phyloP scores from a whole-genome alignment of 1,140 invertebrate genomes.

The Leguminivora glycinivorella region DNA sequence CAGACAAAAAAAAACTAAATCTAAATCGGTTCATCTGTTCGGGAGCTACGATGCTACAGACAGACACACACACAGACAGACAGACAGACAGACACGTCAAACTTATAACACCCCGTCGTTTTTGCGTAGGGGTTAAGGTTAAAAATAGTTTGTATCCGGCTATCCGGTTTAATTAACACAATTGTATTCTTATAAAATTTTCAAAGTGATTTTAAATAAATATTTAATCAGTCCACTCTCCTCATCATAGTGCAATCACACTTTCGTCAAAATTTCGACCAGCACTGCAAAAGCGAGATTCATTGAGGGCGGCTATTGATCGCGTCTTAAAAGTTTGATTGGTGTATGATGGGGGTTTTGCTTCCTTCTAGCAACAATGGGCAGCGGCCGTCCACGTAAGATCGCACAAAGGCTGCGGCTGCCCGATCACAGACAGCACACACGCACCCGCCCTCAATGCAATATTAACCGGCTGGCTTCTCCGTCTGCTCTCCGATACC shows the following conservation, averaged over 20 bases:
- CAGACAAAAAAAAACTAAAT: too few relatives aligned
- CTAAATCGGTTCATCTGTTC: too few relatives aligned
- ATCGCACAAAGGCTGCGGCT: conserved; percentile 19
- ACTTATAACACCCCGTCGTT: too few relatives aligned
- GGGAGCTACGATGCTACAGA: too few relatives aligned
- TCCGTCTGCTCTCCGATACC: not conserved
- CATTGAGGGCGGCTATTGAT: not conserved
- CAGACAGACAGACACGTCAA: too few relatives aligned
- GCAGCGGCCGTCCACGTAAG: conserved; percentile 2
- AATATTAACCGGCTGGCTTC: conserved; percentile 21
- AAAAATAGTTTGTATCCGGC: too few relatives aligned
- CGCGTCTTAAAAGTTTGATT: conserved; percentile 13
- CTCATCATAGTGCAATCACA: not conserved
- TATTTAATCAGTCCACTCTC: too few relatives aligned
- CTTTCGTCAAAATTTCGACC: not conserved
- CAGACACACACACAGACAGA: too few relatives aligned
- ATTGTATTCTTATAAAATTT: too few relatives aligned
- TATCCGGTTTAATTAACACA: too few relatives aligned
- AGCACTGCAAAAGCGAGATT: not conserved
- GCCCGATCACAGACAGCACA: conserved; percentile 2
- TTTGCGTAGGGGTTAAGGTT: too few relatives aligned
- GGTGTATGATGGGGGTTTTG: conserved; percentile 16
- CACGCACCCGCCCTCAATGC: not conserved
- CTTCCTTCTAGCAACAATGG: conserved; percentile 24
- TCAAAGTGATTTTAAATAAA: too few relatives aligned